These are phyloP conservation scores for Diarsia brunnea DNA, from an alignment of 2,888 invertebrate species.

Conservation along the genomic window DNA sequence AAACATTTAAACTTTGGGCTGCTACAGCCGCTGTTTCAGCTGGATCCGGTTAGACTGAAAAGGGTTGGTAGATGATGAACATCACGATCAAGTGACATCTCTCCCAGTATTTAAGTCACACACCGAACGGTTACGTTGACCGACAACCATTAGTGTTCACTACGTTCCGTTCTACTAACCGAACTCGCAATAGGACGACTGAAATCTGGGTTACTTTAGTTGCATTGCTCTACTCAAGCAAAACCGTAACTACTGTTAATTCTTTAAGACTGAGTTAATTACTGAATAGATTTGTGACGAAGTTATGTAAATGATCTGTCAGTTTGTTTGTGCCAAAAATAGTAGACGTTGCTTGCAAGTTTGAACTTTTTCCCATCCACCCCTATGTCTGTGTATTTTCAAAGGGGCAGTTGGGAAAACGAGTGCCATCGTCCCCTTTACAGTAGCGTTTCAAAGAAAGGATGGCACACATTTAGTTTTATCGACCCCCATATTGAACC, in stretches of 20 bases:
- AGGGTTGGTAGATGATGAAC: too few species aligned
- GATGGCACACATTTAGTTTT: neutral
- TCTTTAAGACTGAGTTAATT: slow-evolving; percentile 8
- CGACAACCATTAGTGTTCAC: slow-evolving; percentile 10
- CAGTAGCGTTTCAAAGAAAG: neutral
- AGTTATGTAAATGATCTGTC: neutral
- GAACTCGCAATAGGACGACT: slow-evolving; percentile 36
- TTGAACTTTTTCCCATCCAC: neutral
- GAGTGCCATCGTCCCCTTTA: neutral
- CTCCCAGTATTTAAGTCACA: neutral
- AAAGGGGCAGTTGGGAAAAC: neutral
- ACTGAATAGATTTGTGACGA: slow-evolving; percentile 13
- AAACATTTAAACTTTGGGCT: too few species aligned
- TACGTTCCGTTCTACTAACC: slow-evolving; percentile 56
- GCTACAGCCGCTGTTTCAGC: too few species aligned
- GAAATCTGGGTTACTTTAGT: slow-evolving; percentile 42
- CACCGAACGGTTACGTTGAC: slow-evolving; percentile 19
- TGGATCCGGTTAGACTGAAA: too few species aligned
- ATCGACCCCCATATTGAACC: neutral
- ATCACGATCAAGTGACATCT: neutral
- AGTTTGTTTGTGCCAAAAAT: neutral
- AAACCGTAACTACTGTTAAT: slow-evolving; percentile 30
- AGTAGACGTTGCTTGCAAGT: neutral
- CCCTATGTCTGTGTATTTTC: neutral
- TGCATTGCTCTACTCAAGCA: slow-evolving; percentile 49